Evolutionary conservation across 1,140 invertebrate genomes (phyloP), one percentile per base, ranked within the genome.

Genomic region (Danaus melanippus): DNA sequence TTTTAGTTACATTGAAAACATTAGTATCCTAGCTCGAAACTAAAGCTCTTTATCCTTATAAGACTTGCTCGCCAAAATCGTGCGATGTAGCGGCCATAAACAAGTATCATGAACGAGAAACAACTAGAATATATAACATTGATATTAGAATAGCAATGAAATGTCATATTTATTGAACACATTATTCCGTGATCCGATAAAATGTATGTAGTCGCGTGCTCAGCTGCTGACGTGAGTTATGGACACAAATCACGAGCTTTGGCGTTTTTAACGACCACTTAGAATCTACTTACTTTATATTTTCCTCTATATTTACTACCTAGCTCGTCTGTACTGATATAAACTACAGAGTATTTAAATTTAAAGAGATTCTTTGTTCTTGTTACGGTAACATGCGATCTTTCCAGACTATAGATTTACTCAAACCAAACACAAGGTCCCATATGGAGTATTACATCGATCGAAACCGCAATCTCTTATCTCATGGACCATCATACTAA

Each of bases 401-500:
- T 40, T 50, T 12, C 5, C 15, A n/a, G 9, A 0, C 0, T 10
- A 41, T 12, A 41, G 21, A 8, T 32, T 32, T 32, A 32, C 7
- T 32, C 0, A 50, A 48, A 50, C 1, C 10, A 40, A 50, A 9
- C 7, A 10, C 5, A 40, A 50, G 8, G 12, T 12, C 12, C 15
- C 17, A 41, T 50, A 32, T 21, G 50, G 4, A 21, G 21, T 43
- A 4, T 21, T 43, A 17, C 3, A 0, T 43, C 11, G 10, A 6
- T 21, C 40, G 7, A 32, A 7, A 32, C 49, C 42, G 54, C 47
- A 10, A 3, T 40, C 60, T 53, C 60, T 48, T 10, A 41, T 60
- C 8, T 8, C 50, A 64, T 68, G 45, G 32, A 51, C 44, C 66
- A 53, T 32, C 39, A 47, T n/a, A 46, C 50, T 55, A 59, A 39